These are phyloP conservation scores for Pimpla rufipes DNA, from an alignment of 2,888 invertebrate species.

Conservation along the genomic window DNA sequence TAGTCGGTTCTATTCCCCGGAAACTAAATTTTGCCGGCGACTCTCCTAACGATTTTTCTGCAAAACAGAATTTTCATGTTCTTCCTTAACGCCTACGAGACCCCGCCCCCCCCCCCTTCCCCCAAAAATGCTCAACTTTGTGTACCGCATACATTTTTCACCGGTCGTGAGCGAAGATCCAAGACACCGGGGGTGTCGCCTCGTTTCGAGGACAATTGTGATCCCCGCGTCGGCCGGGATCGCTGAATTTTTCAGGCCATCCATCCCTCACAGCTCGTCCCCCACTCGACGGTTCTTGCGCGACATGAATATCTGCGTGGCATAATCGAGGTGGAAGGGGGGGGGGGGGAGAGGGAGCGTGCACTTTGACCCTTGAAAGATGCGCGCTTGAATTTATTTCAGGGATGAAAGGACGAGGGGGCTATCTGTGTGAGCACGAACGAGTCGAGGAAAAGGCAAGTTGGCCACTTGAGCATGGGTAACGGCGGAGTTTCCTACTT, in stretches of 20 bases:
- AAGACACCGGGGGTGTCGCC: background rate
- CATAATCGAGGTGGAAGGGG: conserved; percentile 36
- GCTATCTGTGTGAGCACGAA: conserved; percentile 30
- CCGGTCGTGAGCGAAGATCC: background rate
- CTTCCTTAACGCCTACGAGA: too few species aligned
- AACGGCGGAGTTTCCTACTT: conserved; percentile 5
- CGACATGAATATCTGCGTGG: conserved; percentile 41
- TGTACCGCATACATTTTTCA: background rate
- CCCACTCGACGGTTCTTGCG: conserved; percentile 8
- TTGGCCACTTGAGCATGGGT: conserved; percentile 9
- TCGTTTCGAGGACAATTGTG: conserved; percentile 10
- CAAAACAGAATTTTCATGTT: too few species aligned
- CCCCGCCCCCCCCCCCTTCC: too few species aligned
- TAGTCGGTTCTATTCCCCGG: background rate
- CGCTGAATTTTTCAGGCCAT: conserved; percentile 39
- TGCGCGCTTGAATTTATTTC: conserved; percentile 50
- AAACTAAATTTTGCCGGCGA: background rate
- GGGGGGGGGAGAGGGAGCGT: background rate
- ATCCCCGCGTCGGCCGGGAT: background rate
- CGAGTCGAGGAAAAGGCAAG: conserved; percentile 35
- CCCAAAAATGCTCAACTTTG: background rate
- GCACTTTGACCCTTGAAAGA: conserved; percentile 49
- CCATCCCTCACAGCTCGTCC: background rate
- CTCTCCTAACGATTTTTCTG: too few species aligned
- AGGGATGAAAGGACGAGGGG: conserved; percentile 36